Evolutionary conservation across 2,888 invertebrate genomes (phyloP), one percentile per base, ranked within the genome.

Genomic region (Drosophila fulvimacula): DNA sequence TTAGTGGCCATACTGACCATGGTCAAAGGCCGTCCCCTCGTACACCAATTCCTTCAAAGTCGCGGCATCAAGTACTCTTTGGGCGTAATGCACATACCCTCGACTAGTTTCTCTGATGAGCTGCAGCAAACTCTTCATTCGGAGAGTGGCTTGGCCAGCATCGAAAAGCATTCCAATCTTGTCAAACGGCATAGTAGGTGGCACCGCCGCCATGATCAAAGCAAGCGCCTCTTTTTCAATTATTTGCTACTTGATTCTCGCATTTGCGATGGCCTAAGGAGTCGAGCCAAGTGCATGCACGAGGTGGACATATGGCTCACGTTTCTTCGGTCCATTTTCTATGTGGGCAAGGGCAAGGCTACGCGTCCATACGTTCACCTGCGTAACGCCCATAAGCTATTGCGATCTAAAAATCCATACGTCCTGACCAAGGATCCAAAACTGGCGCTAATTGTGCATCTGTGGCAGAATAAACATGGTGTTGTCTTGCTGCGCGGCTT

Each of bases 341-440:
- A 99, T 91, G 95, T 99, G 19, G 99, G 99, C 0, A 98, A 98
- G 93, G 98, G 98, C 65, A 97, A 97, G 91, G 94, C 96, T 11
- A 94, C 96, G 0, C 93, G 99, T 13, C 98, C 99, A 0, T 97
- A 97, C 84, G 94, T 95, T 0, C 99, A 86, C 17, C 32, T 86
- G 1, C 56, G 64, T 6, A 73, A 72, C 17, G 89, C 85, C 0
- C 44, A 73, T 2, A 82, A 80, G 41, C n/a, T 69, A 0, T 41
- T 88, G 13, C n/a, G 55, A 15, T 49, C 56, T 0, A 9, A 10
- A 3, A 55, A 81, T 34, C 30, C 44, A 0, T 6, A 52, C 11
- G 59, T 61, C 13, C 13, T 86, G 30, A 84, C 71, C 13, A 84
- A 79, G 49, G 89, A 84, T 71, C 89, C 89, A 0, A 98, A 98